These are phyloP conservation scores for Mylabris sibirica DNA, from an alignment of 2,888 invertebrate genomes.

Conservation along the genomic window DNA sequence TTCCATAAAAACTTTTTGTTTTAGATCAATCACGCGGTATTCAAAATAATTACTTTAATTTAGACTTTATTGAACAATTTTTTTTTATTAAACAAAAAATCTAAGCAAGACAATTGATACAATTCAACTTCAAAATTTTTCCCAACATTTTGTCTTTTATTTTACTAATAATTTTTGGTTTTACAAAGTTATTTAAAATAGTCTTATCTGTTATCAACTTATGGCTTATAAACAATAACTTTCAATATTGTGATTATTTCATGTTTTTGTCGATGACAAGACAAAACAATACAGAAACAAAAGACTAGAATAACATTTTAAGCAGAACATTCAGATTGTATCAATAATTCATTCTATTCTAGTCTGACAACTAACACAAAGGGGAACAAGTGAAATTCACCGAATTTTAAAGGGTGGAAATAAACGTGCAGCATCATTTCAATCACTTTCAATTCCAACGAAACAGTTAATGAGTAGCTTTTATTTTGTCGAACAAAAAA, in stretches of 20 bases:
- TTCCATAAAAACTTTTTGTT: too few relatives aligned
- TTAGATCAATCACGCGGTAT: too few relatives aligned
- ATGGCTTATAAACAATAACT: not conserved
- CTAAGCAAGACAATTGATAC: too few relatives aligned
- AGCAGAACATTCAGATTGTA: not conserved
- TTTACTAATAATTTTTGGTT: too few relatives aligned
- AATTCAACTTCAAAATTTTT: too few relatives aligned
- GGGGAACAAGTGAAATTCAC: not conserved
- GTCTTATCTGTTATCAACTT: not conserved
- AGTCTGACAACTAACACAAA: constrained; percentile 2
- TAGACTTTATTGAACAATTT: too few relatives aligned
- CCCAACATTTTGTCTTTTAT: too few relatives aligned
- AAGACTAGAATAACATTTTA: not conserved
- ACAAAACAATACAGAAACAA: not conserved
- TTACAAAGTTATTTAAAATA: too few relatives aligned
- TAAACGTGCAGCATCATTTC: not conserved
- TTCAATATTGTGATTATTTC: not conserved
- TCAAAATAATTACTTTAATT: too few relatives aligned
- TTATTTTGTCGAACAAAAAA: not conserved
- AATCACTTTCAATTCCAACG: not conserved
- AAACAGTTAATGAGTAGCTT: not conserved
- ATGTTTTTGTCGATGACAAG: not conserved
- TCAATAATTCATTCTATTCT: constrained; percentile 10
- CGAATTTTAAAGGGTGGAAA: not conserved
- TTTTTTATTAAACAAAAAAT: too few relatives aligned